Percentiles rank a stretch among this genome's conserved stretches.
Conservation (phyloP, 2,113 vertebrate species). For the Thryonomys swinderianus region DNA sequence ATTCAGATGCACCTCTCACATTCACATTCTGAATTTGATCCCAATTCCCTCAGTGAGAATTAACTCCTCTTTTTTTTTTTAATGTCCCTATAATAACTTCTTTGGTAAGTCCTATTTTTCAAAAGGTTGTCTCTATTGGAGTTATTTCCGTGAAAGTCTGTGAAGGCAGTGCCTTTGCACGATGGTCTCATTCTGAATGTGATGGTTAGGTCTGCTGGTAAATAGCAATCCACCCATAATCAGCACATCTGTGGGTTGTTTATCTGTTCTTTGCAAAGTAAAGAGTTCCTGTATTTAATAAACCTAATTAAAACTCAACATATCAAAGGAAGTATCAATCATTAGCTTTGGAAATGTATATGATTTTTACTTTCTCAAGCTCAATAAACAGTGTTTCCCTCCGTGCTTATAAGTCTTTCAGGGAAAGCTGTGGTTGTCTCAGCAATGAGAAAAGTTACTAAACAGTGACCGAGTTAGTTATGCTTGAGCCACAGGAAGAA, state of each 20-base stretch:
- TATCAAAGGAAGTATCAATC: constrained; percentile 62
- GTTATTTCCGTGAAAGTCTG: not conserved
- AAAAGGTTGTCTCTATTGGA: not conserved
- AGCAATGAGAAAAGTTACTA: no score
- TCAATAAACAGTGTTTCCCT: not conserved
- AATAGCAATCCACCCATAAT: not conserved
- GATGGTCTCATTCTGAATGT: not conserved
- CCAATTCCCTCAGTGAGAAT: not conserved
- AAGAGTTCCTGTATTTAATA: constrained; percentile 63
- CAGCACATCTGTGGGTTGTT: not conserved
- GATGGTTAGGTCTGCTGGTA: not conserved
- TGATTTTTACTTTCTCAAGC: constrained; percentile 52
- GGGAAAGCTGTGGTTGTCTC: no score
- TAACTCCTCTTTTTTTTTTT: not conserved
- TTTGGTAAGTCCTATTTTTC: constrained; percentile 15
- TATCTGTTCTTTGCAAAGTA: constrained; percentile 38
- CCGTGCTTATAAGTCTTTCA: not conserved
- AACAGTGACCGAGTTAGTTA: no score
- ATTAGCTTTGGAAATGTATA: constrained; percentile 57
- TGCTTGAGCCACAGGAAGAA: no score
- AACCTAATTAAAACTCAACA: constrained; percentile 61
- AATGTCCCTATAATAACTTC: not conserved
- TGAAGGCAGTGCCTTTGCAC: not conserved
- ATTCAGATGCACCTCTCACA: not conserved
- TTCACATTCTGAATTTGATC: not conserved